These are phyloP conservation scores for Eumacrocentrus americanus DNA, from an alignment of 2,888 invertebrate species.

Conservation along the genomic window DNA sequence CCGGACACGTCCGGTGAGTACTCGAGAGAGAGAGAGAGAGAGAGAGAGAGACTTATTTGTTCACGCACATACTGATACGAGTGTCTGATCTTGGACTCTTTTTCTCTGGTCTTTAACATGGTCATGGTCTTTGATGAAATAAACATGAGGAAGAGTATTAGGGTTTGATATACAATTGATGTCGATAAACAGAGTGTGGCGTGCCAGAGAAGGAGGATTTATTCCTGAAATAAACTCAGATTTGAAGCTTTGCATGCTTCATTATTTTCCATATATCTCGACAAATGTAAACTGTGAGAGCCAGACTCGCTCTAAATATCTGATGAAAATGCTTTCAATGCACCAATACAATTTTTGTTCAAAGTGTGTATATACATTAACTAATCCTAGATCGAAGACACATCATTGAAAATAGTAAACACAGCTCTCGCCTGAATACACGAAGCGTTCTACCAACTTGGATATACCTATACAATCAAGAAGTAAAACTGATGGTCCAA, in stretches of 20 bases:
- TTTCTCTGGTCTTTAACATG: slow-evolving; percentile 1
- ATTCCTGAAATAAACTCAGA: not conserved
- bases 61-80: not conserved
- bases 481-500: not conserved
- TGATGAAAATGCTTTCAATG: too few relatives aligned
- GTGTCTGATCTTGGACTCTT: not conserved
- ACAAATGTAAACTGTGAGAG: too few relatives aligned
- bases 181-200: slow-evolving; percentile 6
- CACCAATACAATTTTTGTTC: too few relatives aligned
- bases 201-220: not conserved
- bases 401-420: too few relatives aligned
- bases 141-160: slow-evolving; percentile 4
- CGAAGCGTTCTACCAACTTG: not conserved
- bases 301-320: too few relatives aligned
- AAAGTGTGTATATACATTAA: too few relatives aligned
- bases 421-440: not conserved
- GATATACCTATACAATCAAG: not conserved
- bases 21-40: slow-evolving; percentile 3
- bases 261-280: too few relatives aligned
- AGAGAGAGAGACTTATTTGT: slow-evolving; percentile 10
- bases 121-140: slow-evolving; percentile 16
- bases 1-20: not conserved
- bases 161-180: slow-evolving; percentile 27
- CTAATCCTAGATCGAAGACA: too few relatives aligned
- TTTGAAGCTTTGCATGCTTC: too few relatives aligned